Conservation (phyloP, 2,797 vertebrate species). For the Poecilia wingei region DNA sequence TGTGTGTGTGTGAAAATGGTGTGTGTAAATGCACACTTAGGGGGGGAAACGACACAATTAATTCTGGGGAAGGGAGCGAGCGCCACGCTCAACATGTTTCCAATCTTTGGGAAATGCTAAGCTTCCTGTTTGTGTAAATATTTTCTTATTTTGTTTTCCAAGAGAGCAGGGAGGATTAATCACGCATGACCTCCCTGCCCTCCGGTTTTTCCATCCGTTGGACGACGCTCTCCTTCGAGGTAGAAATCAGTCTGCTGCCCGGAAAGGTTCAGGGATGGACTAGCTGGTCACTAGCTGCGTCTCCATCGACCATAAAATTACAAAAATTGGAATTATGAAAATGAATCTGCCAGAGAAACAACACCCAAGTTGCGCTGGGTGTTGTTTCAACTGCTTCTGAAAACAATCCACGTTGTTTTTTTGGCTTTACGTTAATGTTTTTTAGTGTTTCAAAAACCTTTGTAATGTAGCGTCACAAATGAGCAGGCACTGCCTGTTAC, state of each 20-base stretch:
- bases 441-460: no score
- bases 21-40: background rate
- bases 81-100: slow-evolving; percentile 57
- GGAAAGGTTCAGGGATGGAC: slow-evolving; percentile 14
- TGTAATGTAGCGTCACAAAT: no score
- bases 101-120: slow-evolving; percentile 64
- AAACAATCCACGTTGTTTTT: no score
- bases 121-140: slow-evolving; percentile 79
- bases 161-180: slow-evolving; percentile 63
- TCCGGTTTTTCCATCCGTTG: slow-evolving; percentile 38
- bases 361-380: no score
- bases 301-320: no score
- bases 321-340: no score
- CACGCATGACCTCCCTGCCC: slow-evolving; percentile 58
- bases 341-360: no score
- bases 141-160: slow-evolving; percentile 70
- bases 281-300: background rate
- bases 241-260: background rate
- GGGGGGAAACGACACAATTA: slow-evolving; percentile 16
- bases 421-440: no score
- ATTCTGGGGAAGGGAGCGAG: background rate
- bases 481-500: no score
- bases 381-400: no score
- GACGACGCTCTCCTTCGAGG: slow-evolving; percentile 18
- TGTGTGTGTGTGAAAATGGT: slow-evolving; percentile 1